Base-by-base conservation (phyloP, 2,888 invertebrate species). In the Stenotaenia linearis region DNA sequence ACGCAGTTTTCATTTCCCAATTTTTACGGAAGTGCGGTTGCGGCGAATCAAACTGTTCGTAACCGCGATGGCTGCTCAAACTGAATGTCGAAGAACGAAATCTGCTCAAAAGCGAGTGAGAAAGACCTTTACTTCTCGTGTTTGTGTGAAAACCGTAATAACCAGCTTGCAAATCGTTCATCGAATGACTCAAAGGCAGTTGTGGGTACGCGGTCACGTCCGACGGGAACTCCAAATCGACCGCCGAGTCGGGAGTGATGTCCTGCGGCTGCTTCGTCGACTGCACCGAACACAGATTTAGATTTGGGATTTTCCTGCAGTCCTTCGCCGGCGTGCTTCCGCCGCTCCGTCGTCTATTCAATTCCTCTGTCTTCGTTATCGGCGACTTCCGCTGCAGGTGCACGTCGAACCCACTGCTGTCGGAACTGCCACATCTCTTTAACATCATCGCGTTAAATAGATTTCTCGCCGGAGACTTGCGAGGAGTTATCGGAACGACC, bases 351-450 rank as follows among this genome's bases (percentile, higher is more conserved):
- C 78, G 1, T 25, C 35, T 4, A 23, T 21, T 40, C 5, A 78
- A 50, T 78, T 78, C 35, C 25, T 32, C 25, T 9, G 78, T 78
- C 25, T 78, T 78, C 1, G 78, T 78, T 45, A n/a, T 35, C 4
- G 78, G 21, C 5, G 78, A 30, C n/a, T 23, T n/a, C n/a, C 56
- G n/a, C 80, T 82, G 83, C 80, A 83, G 80, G 35, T 83, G 80
- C 9, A 84, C 83, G 32, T 84, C 84, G 80, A 85, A 85, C 75
- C 84, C 84, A 25, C 84, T 84, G 77, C 84, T 84, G 80, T 84
- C 84, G 7, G 84, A 83, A 79, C 84, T 84, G 18, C 83, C 83
- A 78, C 81, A 82, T 78, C 83, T 82, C 28, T 81, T 80, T 0
- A 82, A 79, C 69, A 81, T 77, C 35, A 81, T 69, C 28, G 50